Evolutionary conservation across 2,113 vertebrate species (phyloP).

Genomic region (Pangasianodon hypophthalmus): DNA sequence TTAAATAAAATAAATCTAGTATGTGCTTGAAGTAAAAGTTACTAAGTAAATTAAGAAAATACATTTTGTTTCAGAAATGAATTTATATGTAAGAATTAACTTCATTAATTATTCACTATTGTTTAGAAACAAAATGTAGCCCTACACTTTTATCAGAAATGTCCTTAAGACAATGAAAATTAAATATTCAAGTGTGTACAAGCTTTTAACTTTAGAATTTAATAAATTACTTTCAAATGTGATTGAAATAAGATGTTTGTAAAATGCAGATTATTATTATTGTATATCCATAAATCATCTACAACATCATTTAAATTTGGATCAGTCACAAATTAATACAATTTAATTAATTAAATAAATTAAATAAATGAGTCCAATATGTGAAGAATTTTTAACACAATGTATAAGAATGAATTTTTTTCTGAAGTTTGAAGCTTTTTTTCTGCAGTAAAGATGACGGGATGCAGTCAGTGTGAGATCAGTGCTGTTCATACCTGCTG

Average conservation of each 20-base stretch:
- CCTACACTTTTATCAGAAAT: not conserved
- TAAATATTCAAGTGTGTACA: not conserved
- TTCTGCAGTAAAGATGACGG: not conserved
- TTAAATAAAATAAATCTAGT: not conserved
- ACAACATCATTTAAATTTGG: not conserved
- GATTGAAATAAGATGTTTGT: not conserved
- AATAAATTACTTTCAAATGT: not conserved
- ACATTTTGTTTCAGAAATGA: no score
- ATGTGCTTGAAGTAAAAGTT: not conserved
- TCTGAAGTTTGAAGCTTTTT: not conserved
- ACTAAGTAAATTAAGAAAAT: not conserved
- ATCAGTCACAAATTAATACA: not conserved
- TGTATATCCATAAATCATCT: not conserved
- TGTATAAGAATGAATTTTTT: not conserved
- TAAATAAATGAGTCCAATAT: not conserved
- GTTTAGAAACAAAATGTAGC: no score
- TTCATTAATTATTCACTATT: no score
- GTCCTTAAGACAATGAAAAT: not conserved
- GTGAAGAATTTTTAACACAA: not conserved
- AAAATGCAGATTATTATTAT: not conserved
- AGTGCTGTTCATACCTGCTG: constrained; percentile 43
- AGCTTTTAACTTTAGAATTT: not conserved
- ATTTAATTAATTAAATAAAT: not conserved
- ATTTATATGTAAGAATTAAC: no score
- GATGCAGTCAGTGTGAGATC: no score